phyloP scores from a whole-genome alignment of 2,113 vertebrate species.

The Aptenodytes forsteri region DNA sequence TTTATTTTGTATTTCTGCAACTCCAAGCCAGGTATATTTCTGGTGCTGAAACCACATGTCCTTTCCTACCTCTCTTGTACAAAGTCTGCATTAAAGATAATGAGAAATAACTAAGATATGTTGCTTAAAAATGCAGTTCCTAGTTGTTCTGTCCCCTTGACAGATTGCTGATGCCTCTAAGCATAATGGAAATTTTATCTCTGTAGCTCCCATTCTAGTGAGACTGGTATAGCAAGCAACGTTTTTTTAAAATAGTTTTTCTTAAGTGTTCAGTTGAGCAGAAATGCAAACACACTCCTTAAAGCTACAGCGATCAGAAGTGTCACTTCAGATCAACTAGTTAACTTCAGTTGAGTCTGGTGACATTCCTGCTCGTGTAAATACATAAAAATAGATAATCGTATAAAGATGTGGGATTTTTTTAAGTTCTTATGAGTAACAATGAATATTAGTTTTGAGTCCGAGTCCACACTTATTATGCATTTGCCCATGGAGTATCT shows the following conservation, averaged over 20 bases:
- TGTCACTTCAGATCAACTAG: background rate
- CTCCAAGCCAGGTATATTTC: background rate
- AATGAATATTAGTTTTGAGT: background rate
- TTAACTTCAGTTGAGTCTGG: background rate
- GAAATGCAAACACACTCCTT: background rate
- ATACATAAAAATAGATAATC: background rate
- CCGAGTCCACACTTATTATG: background rate
- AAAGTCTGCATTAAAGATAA: background rate
- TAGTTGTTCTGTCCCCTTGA: background rate
- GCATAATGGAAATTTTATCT: constrained; percentile 4
- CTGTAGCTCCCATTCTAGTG: background rate
- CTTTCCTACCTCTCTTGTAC: background rate
- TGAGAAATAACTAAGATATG: background rate
- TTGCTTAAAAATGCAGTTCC: background rate
- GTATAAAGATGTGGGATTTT: background rate
- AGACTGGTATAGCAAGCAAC: background rate
- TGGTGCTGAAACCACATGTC: background rate
- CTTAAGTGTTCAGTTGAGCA: background rate
- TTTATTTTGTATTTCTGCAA: background rate
- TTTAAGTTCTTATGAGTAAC: background rate
- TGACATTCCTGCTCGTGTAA: background rate
- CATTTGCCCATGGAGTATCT: background rate
- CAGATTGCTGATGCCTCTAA: background rate
- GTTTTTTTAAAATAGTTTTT: background rate
- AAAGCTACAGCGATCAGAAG: background rate